Evolutionary conservation across 1,140 invertebrate species (phyloP).

Genomic region (Drosophila leontia): DNA sequence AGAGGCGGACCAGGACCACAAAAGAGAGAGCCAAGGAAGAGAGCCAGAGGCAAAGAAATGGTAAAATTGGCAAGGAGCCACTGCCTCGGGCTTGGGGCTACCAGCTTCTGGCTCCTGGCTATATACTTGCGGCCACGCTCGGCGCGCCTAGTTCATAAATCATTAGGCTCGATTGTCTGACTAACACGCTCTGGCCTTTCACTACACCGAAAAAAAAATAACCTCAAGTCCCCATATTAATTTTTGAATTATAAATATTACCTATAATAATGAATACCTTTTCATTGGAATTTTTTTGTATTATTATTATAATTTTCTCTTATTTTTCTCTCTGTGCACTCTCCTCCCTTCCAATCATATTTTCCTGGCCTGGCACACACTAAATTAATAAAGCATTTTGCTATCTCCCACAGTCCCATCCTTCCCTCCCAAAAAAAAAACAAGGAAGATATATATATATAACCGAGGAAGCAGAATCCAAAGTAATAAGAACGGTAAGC

Average conservation of each 20-base stretch:
- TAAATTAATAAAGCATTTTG: constrained; percentile 83
- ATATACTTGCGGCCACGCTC: constrained; percentile 64
- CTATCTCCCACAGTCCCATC: constrained; percentile 51
- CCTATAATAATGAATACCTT: no score
- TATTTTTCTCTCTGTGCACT: not conserved
- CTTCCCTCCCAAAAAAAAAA: constrained; percentile 23
- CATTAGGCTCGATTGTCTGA: constrained; percentile 81
- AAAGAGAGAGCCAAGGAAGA: not conserved
- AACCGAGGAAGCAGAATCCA: constrained; percentile 18
- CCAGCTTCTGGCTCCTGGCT: not conserved
- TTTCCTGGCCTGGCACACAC: constrained; percentile 67
- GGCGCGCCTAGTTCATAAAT: constrained; percentile 74
- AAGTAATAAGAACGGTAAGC: constrained; percentile 54
- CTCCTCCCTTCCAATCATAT: not conserved
- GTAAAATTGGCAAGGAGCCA: constrained; percentile 55
- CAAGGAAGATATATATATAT: not conserved
- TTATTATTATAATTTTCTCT: no score
- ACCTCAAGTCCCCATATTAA: no score
- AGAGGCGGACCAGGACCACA: constrained; percentile 19
- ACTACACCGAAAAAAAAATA: not conserved
- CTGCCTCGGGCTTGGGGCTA: not conserved
- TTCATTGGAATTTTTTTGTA: no score
- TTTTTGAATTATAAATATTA: no score
- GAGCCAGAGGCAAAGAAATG: constrained; percentile 24
- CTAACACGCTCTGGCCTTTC: constrained; percentile 66